These are phyloP conservation scores for Byasa hedistus DNA, from an alignment of 2,888 invertebrate species.

Conservation along the genomic window DNA sequence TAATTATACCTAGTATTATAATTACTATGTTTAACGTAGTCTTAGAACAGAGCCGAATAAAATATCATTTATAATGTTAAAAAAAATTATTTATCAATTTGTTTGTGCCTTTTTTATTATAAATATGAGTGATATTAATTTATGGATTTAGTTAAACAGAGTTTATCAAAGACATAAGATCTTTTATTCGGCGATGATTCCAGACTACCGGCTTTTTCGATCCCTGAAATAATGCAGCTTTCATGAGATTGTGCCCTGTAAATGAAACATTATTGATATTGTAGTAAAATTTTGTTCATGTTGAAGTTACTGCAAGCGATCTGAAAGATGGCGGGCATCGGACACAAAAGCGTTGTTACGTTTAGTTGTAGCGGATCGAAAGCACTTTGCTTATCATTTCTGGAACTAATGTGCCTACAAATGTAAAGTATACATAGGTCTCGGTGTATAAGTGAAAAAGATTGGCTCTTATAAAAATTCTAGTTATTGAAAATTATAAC, in stretches of 20 bases:
- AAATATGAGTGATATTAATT: conserved; percentile 75
- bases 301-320: conserved; percentile 64
- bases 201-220: conserved; percentile 68
- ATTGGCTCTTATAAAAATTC: conserved; percentile 63
- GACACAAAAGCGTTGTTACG: conserved; percentile 59
- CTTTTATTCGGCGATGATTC: conserved; percentile 68
- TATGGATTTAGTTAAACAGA: conserved; percentile 71
- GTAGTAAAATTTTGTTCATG: conserved; percentile 55
- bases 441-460: conserved; percentile 66
- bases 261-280: conserved; percentile 35
- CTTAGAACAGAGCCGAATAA: conserved; percentile 70
- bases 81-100: conserved; percentile 67
- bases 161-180: conserved; percentile 49
- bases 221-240: conserved; percentile 62
- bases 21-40: conserved; percentile 69
- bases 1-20: conserved; percentile 76
- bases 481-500: conserved; percentile 54
- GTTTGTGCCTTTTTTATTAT: conserved; percentile 76
- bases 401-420: conserved; percentile 79
- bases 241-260: conserved; percentile 54
- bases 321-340: conserved; percentile 72
- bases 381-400: conserved; percentile 66
- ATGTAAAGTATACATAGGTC: conserved; percentile 77
- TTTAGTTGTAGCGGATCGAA: conserved; percentile 73
- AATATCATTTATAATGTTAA: conserved; percentile 61